Base-by-base conservation (phyloP, 2,113 vertebrate species). In the Morphnarchus princeps region DNA sequence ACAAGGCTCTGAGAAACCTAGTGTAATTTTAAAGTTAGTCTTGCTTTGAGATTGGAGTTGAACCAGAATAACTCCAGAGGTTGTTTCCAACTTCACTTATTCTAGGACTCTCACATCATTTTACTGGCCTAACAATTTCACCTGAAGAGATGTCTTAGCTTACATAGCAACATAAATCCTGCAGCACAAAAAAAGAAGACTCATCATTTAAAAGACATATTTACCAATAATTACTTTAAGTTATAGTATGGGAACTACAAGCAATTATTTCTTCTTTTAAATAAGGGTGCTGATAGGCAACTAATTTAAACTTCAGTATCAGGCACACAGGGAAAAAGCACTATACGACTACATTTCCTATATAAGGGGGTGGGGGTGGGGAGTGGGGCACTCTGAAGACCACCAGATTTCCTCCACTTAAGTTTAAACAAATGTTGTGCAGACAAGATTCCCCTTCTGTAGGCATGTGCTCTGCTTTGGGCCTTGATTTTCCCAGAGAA, bases 361-460 rank as follows among this genome's bases (percentile, higher is more conserved):
- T 17, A 9, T 36, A 20, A 49, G 8, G 25, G 3, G 3, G 14
- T 10, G 7, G 25, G 3, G 3, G 14, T 16, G 7, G 9, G 25
- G 3, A 3, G 13, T 5, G 20, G 11, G 4, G 1, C 10, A 34
- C 14, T 71, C 50, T 49, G 21, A 78, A 49, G 0, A 1, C 19
- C 13, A 45, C 8, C 6, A 45, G 14, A 4, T 65, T 81, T 80
- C 3, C 1, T 57, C 13, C 17, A 28, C 11, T 21, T 24, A 55
- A 42, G 5, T 43, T 65, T 54, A 25, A 78, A 34, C 1, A 15
- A 19, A 10, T 31, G 5, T 34, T 43, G 12, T 36, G 8, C 11
- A 71, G 50, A 49, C 5, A 82, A 71, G 28, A 26, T 55, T 3
- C 3, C 5, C 2, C 15, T 82, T 93, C 50, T 74, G 26, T 20